Conservation (phyloP, 2,888 invertebrate species). For the Athrips mouffetella region DNA sequence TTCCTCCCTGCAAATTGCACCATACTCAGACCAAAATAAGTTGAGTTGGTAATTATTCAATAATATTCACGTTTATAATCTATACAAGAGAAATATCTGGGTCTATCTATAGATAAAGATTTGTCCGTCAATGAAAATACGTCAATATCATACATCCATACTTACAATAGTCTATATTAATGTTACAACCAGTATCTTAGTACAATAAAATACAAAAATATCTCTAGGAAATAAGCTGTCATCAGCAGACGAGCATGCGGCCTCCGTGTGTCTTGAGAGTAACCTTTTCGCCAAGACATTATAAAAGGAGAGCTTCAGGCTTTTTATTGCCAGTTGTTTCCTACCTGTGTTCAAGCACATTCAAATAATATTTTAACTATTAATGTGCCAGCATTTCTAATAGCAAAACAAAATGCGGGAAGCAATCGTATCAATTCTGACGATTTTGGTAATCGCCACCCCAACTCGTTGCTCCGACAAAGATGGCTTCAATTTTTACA, state of each 20-base stretch:
- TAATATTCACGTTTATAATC: too few species aligned
- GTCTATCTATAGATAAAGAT: too few species aligned
- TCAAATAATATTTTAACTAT: neutral
- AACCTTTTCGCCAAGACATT: conserved; percentile 27
- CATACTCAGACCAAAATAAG: too few species aligned
- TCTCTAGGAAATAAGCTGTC: conserved; percentile 11
- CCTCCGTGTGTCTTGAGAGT: neutral
- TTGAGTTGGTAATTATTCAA: too few species aligned
- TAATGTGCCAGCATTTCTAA: neutral
- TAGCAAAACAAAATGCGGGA: conserved; percentile 51
- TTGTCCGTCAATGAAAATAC: too few species aligned
- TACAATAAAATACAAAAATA: too few species aligned
- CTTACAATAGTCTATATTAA: too few species aligned
- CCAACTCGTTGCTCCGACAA: conserved; percentile 45
- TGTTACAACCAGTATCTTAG: too few species aligned
- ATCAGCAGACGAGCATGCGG: neutral
- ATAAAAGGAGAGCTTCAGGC: conserved; percentile 45
- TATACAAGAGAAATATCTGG: too few species aligned
- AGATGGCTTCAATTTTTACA: conserved; percentile 69
- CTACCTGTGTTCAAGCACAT: neutral
- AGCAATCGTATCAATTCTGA: conserved; percentile 56
- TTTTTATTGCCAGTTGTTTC: conserved; percentile 30
- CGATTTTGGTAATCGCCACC: conserved; percentile 42
- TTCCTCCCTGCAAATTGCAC: too few species aligned
- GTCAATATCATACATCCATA: too few species aligned